Base-by-base conservation (phyloP, 2,797 vertebrate species). In the Enteromius afrohamiltoni region DNA sequence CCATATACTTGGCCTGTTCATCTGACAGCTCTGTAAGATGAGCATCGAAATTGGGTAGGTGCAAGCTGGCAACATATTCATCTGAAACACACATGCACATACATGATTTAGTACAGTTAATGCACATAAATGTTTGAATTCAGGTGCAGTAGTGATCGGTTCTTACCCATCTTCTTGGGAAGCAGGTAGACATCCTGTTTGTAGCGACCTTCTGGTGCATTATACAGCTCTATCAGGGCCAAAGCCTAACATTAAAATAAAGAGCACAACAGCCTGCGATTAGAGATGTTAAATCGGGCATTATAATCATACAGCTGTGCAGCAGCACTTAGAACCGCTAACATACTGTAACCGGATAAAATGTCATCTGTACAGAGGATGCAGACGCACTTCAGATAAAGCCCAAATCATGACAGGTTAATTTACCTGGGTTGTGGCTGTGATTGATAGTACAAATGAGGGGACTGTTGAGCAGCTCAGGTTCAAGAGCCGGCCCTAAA, bases 391-490 rank as follows among this genome's bases (percentile, higher is more conserved):
- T 23, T 34, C 29, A 7, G 42, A 21, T 76, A 42, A 60, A 76
- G 19, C 45, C 8, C 16, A 55, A 77, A 6, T 42, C 21, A 26
- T 6, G 31, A 13, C 14, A 21, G 1, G 29, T 69, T 58, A n/a
- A 73, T 64, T 79, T 85, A 97, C 97, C 96, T 99, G 98, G 78
- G 98, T 99, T 29, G 98, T 99, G 75, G 98, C 98, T 1, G 98
- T 99, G 94, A 99, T 99, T 87, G 98, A 99, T 87, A 99, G 94
- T 29, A 99, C 98, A 86, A 99, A 99, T 7, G 98, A 98, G 82
- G 98, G 98, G 82, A 99, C 98, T 0, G 98, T 99, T 90, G 98
- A 99, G 91, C 98, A 99, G 94, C 98, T 99, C 90, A 99, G 91
- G 89, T 99, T 99, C 84, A 99, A 94, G 49, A 99, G 96, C 49